Evolutionary conservation across 2,888 invertebrate genomes (phyloP).

Genomic region (Hesperia comma): DNA sequence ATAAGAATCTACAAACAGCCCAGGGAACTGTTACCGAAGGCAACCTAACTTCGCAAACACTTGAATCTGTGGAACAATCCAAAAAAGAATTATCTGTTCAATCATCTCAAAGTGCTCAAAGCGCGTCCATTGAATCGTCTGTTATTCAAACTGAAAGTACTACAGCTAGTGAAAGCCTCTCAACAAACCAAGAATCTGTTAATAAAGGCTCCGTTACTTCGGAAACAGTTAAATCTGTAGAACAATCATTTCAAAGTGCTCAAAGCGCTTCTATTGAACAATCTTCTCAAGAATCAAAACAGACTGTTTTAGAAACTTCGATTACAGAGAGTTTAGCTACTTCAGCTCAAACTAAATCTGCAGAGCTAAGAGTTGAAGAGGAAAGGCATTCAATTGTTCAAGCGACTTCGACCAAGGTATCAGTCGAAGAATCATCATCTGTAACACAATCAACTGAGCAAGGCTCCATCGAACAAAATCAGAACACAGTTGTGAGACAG

Average conservation of each 20-base stretch:
- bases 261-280: constrained; percentile 43
- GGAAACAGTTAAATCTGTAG: constrained; percentile 29
- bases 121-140: constrained; percentile 51
- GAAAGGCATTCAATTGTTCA: constrained; percentile 37
- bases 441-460: constrained; percentile 36
- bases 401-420: constrained; percentile 36
- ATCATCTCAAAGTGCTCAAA: constrained; percentile 44
- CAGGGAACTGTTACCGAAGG: constrained; percentile 39
- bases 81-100: constrained; percentile 29
- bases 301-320: constrained; percentile 15
- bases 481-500: constrained; percentile 17
- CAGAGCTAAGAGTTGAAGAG: constrained; percentile 39
- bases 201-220: constrained; percentile 34
- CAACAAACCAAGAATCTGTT: constrained; percentile 43
- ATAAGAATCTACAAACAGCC: constrained; percentile 53
- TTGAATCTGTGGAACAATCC: constrained; percentile 32
- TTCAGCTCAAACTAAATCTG: constrained; percentile 31
- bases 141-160: constrained; percentile 59
- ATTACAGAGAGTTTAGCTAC: constrained; percentile 23
- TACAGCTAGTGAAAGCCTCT: constrained; percentile 56
- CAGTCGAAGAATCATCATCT: constrained; percentile 26
- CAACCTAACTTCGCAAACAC: constrained; percentile 33
- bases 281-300: constrained; percentile 23
- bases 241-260: constrained; percentile 42
- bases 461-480: constrained; percentile 31